A percentile compares a stretch with the other conserved stretches of the same genome.
These are phyloP conservation scores for Cataglyphis livida DNA, from an alignment of 2,888 invertebrate genomes.

Conservation along the genomic window DNA sequence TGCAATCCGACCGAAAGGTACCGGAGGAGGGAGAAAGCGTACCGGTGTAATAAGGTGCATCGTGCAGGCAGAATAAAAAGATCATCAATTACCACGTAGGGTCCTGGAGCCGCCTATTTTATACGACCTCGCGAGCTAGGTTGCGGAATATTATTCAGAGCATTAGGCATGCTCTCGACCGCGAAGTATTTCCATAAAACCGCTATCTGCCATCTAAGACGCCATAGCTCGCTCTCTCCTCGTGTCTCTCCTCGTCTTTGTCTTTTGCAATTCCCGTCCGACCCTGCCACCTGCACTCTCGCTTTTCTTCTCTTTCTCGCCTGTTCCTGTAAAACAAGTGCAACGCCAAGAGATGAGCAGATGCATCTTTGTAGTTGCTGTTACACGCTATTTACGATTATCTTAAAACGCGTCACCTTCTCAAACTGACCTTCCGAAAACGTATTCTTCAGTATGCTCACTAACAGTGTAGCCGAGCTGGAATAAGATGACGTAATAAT, in stretches of 20 bases:
- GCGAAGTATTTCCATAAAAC: conserved; percentile 83
- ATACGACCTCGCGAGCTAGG: conserved; percentile 73
- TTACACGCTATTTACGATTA: conserved; percentile 67
- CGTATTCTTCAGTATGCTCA: conserved; percentile 54
- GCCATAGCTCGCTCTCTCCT: conserved; percentile 62
- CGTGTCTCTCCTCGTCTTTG: conserved; percentile 52
- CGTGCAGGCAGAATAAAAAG: conserved; percentile 80
- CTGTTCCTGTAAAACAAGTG: conserved; percentile 17
- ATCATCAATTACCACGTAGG: conserved; percentile 81
- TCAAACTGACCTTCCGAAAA: conserved; percentile 38
- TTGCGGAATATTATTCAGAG: conserved; percentile 84
- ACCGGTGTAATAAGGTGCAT: conserved; percentile 77
- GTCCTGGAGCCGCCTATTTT: conserved; percentile 65
- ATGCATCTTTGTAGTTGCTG: conserved; percentile 60
- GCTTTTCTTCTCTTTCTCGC: conserved; percentile 31
- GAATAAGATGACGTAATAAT: conserved; percentile 28
- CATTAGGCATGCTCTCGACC: conserved; percentile 81
- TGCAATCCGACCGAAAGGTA: conserved; percentile 68
- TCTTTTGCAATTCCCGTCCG: conserved; percentile 55
- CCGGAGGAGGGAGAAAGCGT: conserved; percentile 31
- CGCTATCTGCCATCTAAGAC: conserved; percentile 82
- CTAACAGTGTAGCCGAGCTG: conserved; percentile 35
- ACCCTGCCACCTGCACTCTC: conserved; percentile 17
- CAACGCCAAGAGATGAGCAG: conserved; percentile 28
- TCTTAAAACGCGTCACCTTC: conserved; percentile 60